These are phyloP conservation scores for Zeuzera pyrina DNA, from an alignment of 2,888 invertebrate genomes.

Conservation along the genomic window DNA sequence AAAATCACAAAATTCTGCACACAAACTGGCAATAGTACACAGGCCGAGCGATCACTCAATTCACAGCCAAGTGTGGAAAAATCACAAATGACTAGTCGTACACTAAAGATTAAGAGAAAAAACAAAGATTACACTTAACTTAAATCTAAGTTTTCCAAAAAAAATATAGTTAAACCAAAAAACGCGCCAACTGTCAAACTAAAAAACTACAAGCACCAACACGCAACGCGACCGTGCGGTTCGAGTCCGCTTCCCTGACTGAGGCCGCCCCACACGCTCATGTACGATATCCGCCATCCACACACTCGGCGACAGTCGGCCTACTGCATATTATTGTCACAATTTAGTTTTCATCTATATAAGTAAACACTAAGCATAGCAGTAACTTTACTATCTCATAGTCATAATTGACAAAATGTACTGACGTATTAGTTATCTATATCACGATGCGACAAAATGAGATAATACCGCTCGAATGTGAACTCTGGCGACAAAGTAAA, in stretches of 20 bases:
- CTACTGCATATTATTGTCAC: constrained; percentile 42
- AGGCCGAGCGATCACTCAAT: constrained; percentile 58
- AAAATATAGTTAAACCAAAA: constrained; percentile 53
- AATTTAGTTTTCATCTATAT: constrained; percentile 60
- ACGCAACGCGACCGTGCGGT: constrained; percentile 64
- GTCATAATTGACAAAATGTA: constrained; percentile 63
- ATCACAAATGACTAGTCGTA: constrained; percentile 64
- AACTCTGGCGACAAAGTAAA: constrained; percentile 50
- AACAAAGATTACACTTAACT: constrained; percentile 69
- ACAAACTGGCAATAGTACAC: constrained; percentile 51
- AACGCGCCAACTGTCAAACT: constrained; percentile 72
- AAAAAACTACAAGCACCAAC: constrained; percentile 72
- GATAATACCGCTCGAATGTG: constrained; percentile 50
- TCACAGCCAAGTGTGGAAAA: constrained; percentile 59
- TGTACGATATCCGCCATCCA: constrained; percentile 27
- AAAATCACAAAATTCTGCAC: constrained; percentile 65
- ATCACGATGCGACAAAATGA: constrained; percentile 65
- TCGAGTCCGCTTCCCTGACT: constrained; percentile 68
- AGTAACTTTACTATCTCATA: constrained; percentile 48
- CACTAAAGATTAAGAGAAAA: constrained; percentile 61
- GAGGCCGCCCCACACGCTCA: constrained; percentile 33
- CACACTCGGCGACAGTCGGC: constrained; percentile 27
- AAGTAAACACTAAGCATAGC: constrained; percentile 42
- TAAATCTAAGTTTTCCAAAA: constrained; percentile 69
- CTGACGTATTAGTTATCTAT: no score